Base-by-base conservation (phyloP, 1,140 invertebrate species). In the Zaprionus africanus region DNA sequence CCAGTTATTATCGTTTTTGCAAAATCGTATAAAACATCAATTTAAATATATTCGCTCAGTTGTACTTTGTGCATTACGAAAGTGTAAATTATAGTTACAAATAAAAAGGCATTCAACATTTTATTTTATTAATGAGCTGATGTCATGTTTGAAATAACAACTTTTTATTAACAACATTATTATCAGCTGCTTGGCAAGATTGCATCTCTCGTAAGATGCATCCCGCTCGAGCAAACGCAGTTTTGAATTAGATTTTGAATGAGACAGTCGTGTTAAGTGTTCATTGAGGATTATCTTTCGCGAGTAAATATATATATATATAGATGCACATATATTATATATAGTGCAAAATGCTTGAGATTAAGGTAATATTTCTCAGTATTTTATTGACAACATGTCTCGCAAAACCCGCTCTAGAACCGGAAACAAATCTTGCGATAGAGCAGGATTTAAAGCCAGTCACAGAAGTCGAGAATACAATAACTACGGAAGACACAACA, bases 241-340 rank as follows among this genome's bases (percentile, higher is more conserved):
- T 87, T 78, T 57, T 58, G 54, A 73, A 65, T 65, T 66, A 51
- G 43, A 24, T 66, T 68, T 53, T 67, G 80, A 75, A 75, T 73
- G 49, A 76, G 72, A 24, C 60, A 70, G 78, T 66, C 56, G 66
- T 11, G 58, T 24, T 22, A 3, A 34, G 46, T 13, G 46, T 51
- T 51, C 46, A 51, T 46, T 46, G 41, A 46, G 41, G 41, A 46
- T 17, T 17, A 46, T 46, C 41, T 46, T 46, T 17, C n/a, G 46
- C 19, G 19, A 22, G 46, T 22, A 51, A 11, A 51, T 22, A 12
- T 34, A 11, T n/a, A n/a, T 2, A 31, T 24, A 51, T 7, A 12
- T 51, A 24, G 22, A 51, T 51, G 19, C 6, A 51, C 4, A 51
- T 51, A 51, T 22, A 22, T 2, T 22, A 51, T 51, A 51, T 51